Evolutionary conservation across 2,113 vertebrate genomes (phyloP), one percentile per base, ranked within the genome.

Genomic region (Erythrocercus mccallii): DNA sequence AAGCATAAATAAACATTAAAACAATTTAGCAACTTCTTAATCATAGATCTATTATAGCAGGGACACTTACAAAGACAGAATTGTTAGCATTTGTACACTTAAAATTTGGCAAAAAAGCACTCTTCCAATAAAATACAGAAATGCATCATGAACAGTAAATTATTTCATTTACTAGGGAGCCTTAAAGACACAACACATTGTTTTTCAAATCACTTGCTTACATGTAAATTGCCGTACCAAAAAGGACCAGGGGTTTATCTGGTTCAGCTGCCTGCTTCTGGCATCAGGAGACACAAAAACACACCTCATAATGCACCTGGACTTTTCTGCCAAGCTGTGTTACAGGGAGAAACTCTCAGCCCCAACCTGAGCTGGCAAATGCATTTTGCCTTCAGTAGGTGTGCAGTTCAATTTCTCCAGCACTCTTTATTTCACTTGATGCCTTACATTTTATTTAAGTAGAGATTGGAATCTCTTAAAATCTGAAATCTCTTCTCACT

Each of bases 1-100:
- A 93, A 90, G 44, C 24, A 73, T 18, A 92, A 90, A 89, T 81
- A 91, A 82, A 70, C 33, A 38, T 73, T 78, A 58, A 94, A 88
- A 81, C 70, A 66, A 66, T 83, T 64, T 28, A 86, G 27, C 71
- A 81, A 61, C 22, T 40, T 81, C 37, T 92, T 83, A 86, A 79
- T 88, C 86, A 64, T 14, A 47, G 22, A 68, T 44, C 11, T 84
- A 2, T 42, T 83, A 28, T 19, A 81, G 31, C 3, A 2, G 18
- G 5, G 56, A 58, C 30, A 54, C 9, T 54, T 68, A 78, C 22
- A 42, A 81, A 80, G 60, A 23, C 21, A 60, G 31, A 80, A 42
- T 19, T 84, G 14, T 64, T 74, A 71, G 51, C 56, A 72, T 81
- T 81, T 84, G 19, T 37, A 40, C 15, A 47, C 58, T 51, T 53